Evolutionary conservation across 2,113 vertebrate species (phyloP).

Genomic region (Corythoichthys haematopterus): DNA sequence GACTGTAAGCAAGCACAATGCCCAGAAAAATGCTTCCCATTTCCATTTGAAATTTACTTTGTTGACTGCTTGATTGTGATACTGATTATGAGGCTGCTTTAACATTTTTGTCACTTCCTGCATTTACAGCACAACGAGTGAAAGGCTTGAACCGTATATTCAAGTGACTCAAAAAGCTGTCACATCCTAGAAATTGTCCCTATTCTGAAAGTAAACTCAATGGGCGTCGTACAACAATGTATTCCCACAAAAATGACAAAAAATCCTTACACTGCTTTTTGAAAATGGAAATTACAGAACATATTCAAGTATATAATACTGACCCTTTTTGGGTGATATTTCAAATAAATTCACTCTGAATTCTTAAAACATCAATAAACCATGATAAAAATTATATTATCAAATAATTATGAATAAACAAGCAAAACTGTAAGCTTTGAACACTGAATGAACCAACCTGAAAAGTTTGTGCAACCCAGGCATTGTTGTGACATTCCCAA

Average conservation of each 20-base stretch:
- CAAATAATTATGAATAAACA: no score
- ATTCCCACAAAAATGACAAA: background rate
- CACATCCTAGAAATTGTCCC: background rate
- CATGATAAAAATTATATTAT: no score
- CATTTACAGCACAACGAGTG: background rate
- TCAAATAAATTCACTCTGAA: no score
- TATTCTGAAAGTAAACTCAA: background rate
- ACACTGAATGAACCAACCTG: no score
- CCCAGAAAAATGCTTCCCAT: background rate
- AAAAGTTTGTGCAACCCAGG: no score
- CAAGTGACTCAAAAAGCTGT: background rate
- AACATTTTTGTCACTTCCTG: background rate
- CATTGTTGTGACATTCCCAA: no score
- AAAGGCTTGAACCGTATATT: background rate
- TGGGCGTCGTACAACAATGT: background rate
- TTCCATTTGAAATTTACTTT: background rate
- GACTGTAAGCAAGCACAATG: constrained; percentile 1
- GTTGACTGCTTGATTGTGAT: constrained; percentile 2
- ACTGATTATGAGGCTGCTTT: constrained; percentile 19
- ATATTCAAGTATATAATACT: no score
- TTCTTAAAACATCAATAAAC: no score
- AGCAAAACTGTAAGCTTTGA: no score
- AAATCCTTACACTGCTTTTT: no score
- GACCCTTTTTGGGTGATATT: no score
- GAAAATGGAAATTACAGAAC: no score